Evolutionary conservation across 2,113 vertebrate genomes (phyloP).

Genomic region (Thinocorus orbignyianus): DNA sequence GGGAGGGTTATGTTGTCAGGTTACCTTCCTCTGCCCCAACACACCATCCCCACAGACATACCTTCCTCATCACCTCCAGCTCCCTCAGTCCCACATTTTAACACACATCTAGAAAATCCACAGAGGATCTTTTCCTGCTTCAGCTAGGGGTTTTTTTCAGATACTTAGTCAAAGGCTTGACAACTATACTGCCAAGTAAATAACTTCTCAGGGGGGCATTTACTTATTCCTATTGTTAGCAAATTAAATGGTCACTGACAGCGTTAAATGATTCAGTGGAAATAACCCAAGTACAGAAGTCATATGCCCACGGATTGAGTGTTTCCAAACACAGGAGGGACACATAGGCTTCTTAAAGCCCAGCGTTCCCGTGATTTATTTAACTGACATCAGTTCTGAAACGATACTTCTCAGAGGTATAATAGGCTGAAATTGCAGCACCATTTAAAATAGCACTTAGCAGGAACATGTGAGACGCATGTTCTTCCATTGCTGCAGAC

Average conservation of each 20-base stretch:
- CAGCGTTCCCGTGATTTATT: not conserved
- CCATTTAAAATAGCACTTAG: not conserved
- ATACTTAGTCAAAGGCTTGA: slow-evolving; percentile 40
- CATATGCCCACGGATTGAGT: not conserved
- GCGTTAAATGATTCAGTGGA: slow-evolving; percentile 45
- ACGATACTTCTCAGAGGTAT: not conserved
- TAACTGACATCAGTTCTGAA: slow-evolving; percentile 11
- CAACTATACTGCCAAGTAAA: slow-evolving; percentile 35
- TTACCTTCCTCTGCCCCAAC: not conserved
- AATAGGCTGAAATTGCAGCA: not conserved
- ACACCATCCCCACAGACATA: not conserved
- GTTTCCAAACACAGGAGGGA: slow-evolving; percentile 5
- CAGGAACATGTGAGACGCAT: not conserved
- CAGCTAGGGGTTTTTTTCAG: slow-evolving; percentile 9
- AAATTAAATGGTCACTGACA: slow-evolving; percentile 49
- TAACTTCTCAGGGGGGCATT: slow-evolving; percentile 12
- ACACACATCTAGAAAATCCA: not conserved
- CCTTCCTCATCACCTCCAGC: not conserved
- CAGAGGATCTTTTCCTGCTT: not conserved
- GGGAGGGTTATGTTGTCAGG: not conserved
- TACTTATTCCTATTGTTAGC: slow-evolving; percentile 31
- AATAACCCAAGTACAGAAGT: not conserved
- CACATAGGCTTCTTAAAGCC: not conserved
- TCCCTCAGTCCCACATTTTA: not conserved
- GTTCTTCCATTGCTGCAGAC: not conserved